These are phyloP conservation scores for Pogonomyrmex barbatus DNA, from an alignment of 1,140 invertebrate species.

Conservation along the genomic window DNA sequence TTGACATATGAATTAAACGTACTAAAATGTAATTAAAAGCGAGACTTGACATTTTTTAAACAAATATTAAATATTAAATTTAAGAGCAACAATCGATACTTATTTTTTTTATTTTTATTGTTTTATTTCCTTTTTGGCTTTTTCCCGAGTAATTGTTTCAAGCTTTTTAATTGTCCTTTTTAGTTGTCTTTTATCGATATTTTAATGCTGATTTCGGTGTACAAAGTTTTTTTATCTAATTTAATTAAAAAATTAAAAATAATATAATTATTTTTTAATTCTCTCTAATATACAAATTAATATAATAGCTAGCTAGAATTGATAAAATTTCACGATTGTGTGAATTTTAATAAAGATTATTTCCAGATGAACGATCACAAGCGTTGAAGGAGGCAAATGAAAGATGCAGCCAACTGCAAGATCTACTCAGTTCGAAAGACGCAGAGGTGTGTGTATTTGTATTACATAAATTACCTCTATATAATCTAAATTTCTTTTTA, in stretches of 20 bases:
- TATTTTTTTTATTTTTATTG: not conserved
- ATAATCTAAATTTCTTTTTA: too few relatives aligned
- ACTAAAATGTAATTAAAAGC: not conserved
- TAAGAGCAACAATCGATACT: not conserved
- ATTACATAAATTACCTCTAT: not conserved
- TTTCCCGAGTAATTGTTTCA: not conserved
- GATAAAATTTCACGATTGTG: slow-evolving; percentile 54
- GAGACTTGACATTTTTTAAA: not conserved
- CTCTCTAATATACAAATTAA: not conserved
- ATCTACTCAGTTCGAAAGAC: slow-evolving; percentile 88
- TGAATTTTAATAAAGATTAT: slow-evolving; percentile 58
- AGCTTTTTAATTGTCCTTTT: not conserved
- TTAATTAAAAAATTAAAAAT: too few relatives aligned
- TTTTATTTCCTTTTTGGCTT: not conserved
- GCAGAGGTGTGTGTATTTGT: slow-evolving; percentile 87
- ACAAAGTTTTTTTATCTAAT: too few relatives aligned
- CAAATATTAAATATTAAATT: not conserved
- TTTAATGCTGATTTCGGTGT: not conserved
- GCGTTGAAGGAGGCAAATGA: slow-evolving; percentile 86
- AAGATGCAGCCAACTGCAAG: slow-evolving; percentile 87
- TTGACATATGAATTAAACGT: not conserved
- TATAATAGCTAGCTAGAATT: not conserved
- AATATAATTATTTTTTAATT: not conserved
- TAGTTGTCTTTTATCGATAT: not conserved
- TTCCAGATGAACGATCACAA: slow-evolving; percentile 81